Evolutionary conservation across 2,113 vertebrate species (phyloP).

Genomic region (Neomonachus schauinslandi): DNA sequence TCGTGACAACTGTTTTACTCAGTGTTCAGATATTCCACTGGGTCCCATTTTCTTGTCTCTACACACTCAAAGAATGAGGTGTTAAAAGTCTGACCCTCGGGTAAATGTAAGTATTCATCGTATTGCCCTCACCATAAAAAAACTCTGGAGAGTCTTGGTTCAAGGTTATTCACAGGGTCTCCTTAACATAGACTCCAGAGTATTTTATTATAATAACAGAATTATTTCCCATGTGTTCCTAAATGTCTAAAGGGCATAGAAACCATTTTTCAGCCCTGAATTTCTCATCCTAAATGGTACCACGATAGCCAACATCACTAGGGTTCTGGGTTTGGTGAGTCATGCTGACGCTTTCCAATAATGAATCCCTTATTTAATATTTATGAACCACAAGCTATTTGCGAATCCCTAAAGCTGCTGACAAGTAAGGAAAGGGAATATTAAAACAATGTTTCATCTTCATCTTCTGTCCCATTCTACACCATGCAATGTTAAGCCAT

Average conservation of each 20-base stretch:
- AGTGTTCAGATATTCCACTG: not conserved
- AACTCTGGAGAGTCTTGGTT: not conserved
- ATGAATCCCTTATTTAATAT: constrained; percentile 79
- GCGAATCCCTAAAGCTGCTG: constrained; percentile 74
- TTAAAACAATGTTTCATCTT: constrained; percentile 77
- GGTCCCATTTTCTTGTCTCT: not conserved
- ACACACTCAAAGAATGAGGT: not conserved
- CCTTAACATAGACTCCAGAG: not conserved
- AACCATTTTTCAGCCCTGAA: not conserved
- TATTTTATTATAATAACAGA: constrained; percentile 5
- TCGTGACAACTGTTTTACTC: not conserved
- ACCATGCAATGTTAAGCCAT: constrained; percentile 52
- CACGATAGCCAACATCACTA: not conserved
- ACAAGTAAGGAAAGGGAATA: constrained; percentile 66
- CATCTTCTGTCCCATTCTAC: constrained; percentile 50
- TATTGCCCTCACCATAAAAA: not conserved
- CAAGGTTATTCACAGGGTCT: not conserved
- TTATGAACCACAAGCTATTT: constrained; percentile 79
- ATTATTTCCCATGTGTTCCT: constrained; percentile 10
- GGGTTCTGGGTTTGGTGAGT: constrained; percentile 70
- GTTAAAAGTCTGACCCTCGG: not conserved
- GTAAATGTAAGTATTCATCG: not conserved
- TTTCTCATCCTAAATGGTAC: constrained; percentile 59
- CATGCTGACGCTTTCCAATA: constrained; percentile 61
- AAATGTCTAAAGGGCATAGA: constrained; percentile 39